Base-by-base conservation (phyloP, 1,140 invertebrate species). In the Philopotamus ludificatus region DNA sequence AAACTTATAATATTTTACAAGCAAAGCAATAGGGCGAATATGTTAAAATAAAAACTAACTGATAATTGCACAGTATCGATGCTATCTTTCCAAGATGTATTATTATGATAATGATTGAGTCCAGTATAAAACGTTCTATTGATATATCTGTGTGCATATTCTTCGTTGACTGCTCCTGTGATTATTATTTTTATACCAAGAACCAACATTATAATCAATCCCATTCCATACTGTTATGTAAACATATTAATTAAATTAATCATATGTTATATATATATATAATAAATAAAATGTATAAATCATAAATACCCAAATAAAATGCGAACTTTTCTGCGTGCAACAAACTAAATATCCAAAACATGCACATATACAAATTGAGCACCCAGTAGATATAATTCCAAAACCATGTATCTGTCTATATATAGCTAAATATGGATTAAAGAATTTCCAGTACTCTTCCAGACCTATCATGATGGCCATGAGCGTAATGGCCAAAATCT, bases 21-120 rank as follows among this genome's bases (percentile, higher is more conserved):
- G 57, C 59, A 67, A 50, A 47, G 63, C 21, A 57, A 20, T 28
- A 67, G 16, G 47, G 63, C n/a, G 45, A 66, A 63, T 44, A 39
- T 50, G 39, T 54, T 20, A 53, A 8, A 55, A 60, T 22, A 21
- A 8, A 10, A 16, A 59, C 57, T 44, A 10, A 59, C 57, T 12
- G n/a, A 44, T 8, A 59, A 21, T 44, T 59, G 57, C n/a, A 59
- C 26, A 4, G 10, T 59, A 21, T 59, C 57, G n/a, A 59, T 41
- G 21, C 53, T 59, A n/a, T 21, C 8, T 22, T 22, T 41, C 44
- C 4, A 12, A 1, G 42, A 2, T 15, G 41, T 3, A 22, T 21
- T 59, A 4, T 20, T 59, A 3, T 3, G 1, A 20, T 44, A 59
- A 4, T 12, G 1, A 10, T 59, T 8, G 18, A 59, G n/a, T 8